Evolutionary conservation across 1,140 invertebrate species (phyloP).

Genomic region (Araneus ventricosus): DNA sequence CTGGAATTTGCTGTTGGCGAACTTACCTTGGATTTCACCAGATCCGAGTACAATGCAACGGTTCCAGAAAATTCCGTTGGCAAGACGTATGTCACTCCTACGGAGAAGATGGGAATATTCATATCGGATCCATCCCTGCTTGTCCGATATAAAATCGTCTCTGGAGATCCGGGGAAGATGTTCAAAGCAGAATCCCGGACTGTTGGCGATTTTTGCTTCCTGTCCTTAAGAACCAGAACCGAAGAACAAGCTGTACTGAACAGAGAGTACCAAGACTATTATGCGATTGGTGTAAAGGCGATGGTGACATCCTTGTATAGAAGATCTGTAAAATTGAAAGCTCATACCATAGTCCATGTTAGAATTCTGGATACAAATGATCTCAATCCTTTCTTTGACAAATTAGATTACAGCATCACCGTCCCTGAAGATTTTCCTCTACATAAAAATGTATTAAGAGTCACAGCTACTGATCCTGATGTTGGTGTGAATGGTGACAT

Average conservation of each 20-base stretch:
- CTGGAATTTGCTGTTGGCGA: neutral
- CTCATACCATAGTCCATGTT: conserved; percentile 85
- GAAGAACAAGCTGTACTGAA: conserved; percentile 92
- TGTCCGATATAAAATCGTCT: conserved; percentile 90
- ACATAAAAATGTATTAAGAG: conserved; percentile 83
- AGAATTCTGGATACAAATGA: conserved; percentile 94
- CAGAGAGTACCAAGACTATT: conserved; percentile 91
- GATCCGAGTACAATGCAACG: conserved; percentile 90
- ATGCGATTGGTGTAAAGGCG: conserved; percentile 90
- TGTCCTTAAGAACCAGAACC: conserved; percentile 91
- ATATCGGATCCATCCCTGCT: conserved; percentile 79
- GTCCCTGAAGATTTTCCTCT: conserved; percentile 92
- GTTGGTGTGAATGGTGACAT: conserved; percentile 96
- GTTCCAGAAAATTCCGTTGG: conserved; percentile 94
- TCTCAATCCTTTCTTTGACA: conserved; percentile 94
- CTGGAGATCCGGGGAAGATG: conserved; percentile 91
- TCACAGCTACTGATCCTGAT: conserved; percentile 93
- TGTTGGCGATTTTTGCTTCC: conserved; percentile 96
- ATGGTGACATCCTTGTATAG: conserved; percentile 78
- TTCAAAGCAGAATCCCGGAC: conserved; percentile 92
- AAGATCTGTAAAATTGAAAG: conserved; percentile 73
- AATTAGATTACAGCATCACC: conserved; percentile 87
- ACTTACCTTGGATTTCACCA: conserved; percentile 83
- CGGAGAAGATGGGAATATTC: conserved; percentile 86
- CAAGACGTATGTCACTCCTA: conserved; percentile 87